Base-by-base conservation (phyloP, 2,113 vertebrate species). In the Varanus salvator region DNA sequence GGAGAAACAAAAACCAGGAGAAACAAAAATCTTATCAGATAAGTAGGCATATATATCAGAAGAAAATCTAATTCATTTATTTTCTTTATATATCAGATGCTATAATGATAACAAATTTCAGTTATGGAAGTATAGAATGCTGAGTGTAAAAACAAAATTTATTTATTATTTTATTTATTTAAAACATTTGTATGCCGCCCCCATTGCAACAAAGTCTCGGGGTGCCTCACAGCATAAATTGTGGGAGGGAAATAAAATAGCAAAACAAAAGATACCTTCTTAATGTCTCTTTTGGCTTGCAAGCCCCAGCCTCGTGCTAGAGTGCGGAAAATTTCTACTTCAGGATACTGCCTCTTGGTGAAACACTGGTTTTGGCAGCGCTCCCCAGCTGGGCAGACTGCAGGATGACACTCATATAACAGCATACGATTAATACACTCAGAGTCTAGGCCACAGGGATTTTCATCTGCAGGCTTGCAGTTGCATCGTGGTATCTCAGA, bases 381-480 rank as follows among this genome's bases (percentile, higher is more conserved):
- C 31, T 98, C 98, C 0, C 98, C 99, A 0, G 99, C 98, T 0
- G 98, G 98, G 84, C 99, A 99, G 68, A 99, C 98, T 93, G 98
- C 89, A 29, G 99, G 98, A 91, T 99, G 98, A 93, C 99, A 99
- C 87, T 99, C 99, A 3, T 99, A 99, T 3, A 99, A 97, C 94
- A 99, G 92, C 99, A 99, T 99, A 91, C 99, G 98, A 94, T 99
- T 99, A 96, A 99, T 98, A 96, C 99, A 99, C 93, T 99, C 99
- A 0, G 99, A 99, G 93, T 99, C 99, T 89, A 98, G 97, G 25
- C 99, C 99, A 1, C 99, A 99, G 0, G 99, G 99, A 88, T 97
- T 99, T 93, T 99, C 99, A 19, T 99, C 99, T 0, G 98, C 95
- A 0, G 97, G 98, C 92, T 99, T 99, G 93, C 99, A 99, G 97